phyloP scores from a whole-genome alignment of 2,113 vertebrate genomes.

The Grallaria varia region DNA sequence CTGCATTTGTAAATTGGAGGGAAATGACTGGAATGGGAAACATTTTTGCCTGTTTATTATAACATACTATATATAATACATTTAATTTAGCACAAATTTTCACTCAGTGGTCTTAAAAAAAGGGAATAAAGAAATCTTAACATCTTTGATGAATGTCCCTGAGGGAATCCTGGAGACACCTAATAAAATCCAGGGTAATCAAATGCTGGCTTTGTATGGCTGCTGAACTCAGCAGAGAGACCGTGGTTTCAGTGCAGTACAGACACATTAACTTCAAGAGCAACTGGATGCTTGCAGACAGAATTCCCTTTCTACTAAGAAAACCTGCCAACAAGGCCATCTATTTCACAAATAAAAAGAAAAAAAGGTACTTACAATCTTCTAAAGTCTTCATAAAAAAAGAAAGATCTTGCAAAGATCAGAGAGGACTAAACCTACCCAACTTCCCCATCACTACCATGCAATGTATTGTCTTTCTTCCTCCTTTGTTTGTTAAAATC shows the following conservation, averaged over 20 bases:
- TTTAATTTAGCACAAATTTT: slow-evolving; percentile 4
- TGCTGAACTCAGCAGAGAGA: slow-evolving; percentile 22
- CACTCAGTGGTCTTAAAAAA: not conserved
- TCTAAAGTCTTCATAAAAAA: not conserved
- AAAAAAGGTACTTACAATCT: not conserved
- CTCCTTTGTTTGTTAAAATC: not conserved
- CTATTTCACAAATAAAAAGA: not conserved
- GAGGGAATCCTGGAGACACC: not conserved
- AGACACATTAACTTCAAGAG: not conserved
- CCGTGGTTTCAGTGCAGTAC: not conserved
- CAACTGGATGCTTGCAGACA: not conserved
- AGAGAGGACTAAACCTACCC: not conserved
- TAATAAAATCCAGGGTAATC: not conserved
- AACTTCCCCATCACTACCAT: not conserved
- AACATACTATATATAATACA: not conserved
- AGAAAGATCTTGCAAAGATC: not conserved
- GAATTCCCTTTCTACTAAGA: not conserved
- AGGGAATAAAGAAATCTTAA: not conserved
- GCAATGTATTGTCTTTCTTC: not conserved
- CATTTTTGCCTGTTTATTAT: not conserved
- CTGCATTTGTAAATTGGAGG: not conserved
- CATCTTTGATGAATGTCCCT: not conserved
- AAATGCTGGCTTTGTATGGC: not conserved
- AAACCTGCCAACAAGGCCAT: not conserved
- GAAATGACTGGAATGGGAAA: not conserved